A percentile compares a stretch with the other conserved stretches of the same genome.
phyloP scores from a whole-genome alignment of 2,797 vertebrate species.

The Neomorphus geoffroyi region DNA sequence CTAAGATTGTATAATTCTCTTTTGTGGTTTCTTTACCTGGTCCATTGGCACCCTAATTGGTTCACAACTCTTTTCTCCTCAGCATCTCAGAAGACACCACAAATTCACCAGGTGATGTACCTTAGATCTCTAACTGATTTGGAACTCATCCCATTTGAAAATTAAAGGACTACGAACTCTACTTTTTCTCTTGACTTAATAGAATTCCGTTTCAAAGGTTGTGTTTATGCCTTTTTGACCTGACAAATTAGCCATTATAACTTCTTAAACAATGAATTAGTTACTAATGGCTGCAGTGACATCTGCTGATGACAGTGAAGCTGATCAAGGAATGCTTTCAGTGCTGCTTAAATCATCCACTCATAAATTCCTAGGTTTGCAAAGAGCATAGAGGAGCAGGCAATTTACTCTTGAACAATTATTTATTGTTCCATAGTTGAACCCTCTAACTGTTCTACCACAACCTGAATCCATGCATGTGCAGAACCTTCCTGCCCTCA shows the following conservation, averaged over 20 bases:
- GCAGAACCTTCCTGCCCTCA: too few species aligned
- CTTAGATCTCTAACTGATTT: conserved; percentile 65
- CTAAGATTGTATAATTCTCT: conserved; percentile 55
- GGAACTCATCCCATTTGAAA: conserved; percentile 70
- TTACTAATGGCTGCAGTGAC: conserved; percentile 75
- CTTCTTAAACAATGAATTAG: conserved; percentile 77
- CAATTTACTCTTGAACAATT: background rate
- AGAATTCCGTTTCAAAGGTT: conserved; percentile 64
- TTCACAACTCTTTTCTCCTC: conserved; percentile 30
- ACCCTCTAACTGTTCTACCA: background rate
- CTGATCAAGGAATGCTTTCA: conserved; percentile 70
- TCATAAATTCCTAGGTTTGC: conserved; percentile 22
- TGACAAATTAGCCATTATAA: conserved; percentile 74
- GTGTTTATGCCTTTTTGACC: conserved; percentile 69
- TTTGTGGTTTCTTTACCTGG: conserved; percentile 46
- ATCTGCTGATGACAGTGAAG: conserved; percentile 76
- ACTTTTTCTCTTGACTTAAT: conserved; percentile 62
- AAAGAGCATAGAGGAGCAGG: background rate
- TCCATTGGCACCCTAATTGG: conserved; percentile 25
- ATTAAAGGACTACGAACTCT: conserved; percentile 64
- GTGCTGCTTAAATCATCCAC: conserved; percentile 63
- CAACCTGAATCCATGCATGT: background rate
- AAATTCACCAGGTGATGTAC: conserved; percentile 65
- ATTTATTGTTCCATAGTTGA: background rate
- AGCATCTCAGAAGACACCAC: conserved; percentile 48